Base-by-base conservation (phyloP, 2,888 invertebrate species). In the Epiblema foenella region DNA sequence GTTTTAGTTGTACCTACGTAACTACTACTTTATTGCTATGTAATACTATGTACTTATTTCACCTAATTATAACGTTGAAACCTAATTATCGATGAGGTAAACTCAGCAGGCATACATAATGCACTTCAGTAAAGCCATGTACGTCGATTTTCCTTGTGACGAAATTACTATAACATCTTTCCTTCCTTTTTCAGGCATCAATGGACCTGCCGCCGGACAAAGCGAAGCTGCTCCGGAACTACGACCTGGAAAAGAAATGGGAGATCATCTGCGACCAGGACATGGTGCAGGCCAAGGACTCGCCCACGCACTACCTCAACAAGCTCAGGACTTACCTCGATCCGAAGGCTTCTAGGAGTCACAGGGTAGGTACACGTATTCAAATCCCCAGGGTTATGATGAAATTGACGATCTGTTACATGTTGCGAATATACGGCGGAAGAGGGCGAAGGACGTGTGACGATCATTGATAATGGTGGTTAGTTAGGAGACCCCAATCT, bases 211-310 rank as follows among this genome's bases (percentile, higher is more conserved):
- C 99, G 24, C 98, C 99, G 46, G 99, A 99, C 93, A 99, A 99
- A 93, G 98, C 99, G 81, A 99, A 99, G 93, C 95, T 99, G 51
- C 94, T 98, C 76, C 97, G 97, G 81, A 97, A 97, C 88, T 99
- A 99, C 89, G 99, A 99, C 93, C 97, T 98, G 90, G 98, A 99
- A 89, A 99, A 99, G 93, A 99, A 99, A 94, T 99, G 99, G 99
- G 99, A 99, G 93, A 97, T 99, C 90, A 98, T 99, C 93, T 99
- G 99, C 95, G 99, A 99, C 95, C 99, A 99, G 97, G 99, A 99
- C 95, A 97, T 97, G 95, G 98, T 99, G 80, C 98, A 98, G 87
- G 99, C 98, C n/a, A 99, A 99, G 93, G 98, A 99, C 91, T 98
- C 99, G 63, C 99, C 99, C 62, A 95, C 98, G 69, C 98, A 98